phyloP scores from a whole-genome alignment of 2,113 vertebrate genomes.

The Chionodraco myersi region DNA sequence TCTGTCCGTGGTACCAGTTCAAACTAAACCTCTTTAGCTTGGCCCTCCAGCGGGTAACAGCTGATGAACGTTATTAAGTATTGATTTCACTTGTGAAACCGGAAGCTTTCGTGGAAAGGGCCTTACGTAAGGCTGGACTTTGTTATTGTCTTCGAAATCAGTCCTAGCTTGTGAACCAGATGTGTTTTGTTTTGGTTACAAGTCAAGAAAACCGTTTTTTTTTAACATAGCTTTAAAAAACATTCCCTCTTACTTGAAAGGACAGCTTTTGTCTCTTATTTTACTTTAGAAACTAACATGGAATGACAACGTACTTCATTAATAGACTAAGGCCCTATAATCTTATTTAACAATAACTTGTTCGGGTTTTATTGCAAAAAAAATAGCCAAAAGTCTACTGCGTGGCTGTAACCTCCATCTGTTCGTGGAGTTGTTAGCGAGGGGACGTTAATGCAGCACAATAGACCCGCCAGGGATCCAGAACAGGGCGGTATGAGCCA shows the following conservation, averaged over 20 bases:
- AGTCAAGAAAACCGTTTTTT: not conserved
- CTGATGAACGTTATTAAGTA: not conserved
- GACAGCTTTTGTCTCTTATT: not conserved
- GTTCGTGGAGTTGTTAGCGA: fast-evolving
- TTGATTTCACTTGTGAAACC: not conserved
- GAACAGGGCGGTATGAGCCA: slow-evolving; percentile 74
- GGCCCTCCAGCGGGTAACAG: not conserved
- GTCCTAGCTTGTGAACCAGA: too few species aligned
- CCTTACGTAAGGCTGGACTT: fast-evolving
- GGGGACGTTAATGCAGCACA: not conserved
- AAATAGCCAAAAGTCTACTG: not conserved
- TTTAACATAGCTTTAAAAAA: not conserved
- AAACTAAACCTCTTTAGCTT: not conserved
- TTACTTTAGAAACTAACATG: not conserved
- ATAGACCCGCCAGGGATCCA: slow-evolving; percentile 35
- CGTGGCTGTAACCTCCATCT: not conserved
- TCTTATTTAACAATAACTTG: not conserved
- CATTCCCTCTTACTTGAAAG: not conserved
- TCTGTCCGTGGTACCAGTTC: not conserved
- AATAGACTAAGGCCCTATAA: too few species aligned
- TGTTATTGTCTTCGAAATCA: not conserved
- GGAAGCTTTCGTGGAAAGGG: not conserved
- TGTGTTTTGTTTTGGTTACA: not conserved
- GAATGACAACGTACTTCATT: not conserved
- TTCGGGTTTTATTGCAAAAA: not conserved